Base-by-base conservation (phyloP, 2,113 vertebrate genomes). In the Leucoraja erinaceus region DNA sequence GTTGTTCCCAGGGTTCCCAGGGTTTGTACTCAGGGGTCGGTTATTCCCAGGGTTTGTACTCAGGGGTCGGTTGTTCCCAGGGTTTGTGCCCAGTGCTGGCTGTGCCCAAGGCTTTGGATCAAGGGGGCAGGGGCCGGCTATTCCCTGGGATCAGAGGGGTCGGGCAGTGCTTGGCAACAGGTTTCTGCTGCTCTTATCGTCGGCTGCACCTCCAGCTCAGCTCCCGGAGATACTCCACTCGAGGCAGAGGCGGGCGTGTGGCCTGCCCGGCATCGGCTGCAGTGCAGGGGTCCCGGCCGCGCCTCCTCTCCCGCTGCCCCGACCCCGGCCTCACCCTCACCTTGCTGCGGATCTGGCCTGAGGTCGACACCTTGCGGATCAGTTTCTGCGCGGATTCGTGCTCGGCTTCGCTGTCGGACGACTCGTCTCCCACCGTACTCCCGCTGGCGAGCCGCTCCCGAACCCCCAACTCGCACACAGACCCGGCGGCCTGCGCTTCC, bases 261-360 rank as follows among this genome's bases (percentile, higher is more conserved):
- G 54, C 79, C 79, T 83, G 47, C 47, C 79, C 54, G 54, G 33
- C 78, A 20, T 18, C 47, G 20, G 47, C 79, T 56, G 79, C 4
- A 56, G 47, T 56, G 20, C 72, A 56, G 59, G 72, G 83, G 47
- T 88, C 47, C 28, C 76, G 90, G 70, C 93, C 72, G 84, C 93
- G 18, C 84, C 76, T 74, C 93, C 70, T 74, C 76, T 74, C 93
- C 70, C 81, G 68, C 25, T 94, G 93, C 95, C 94, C 94, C 94
- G 94, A 83, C 93, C 74, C 93, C 75, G 31, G 16, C 94, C 96
- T 3, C 61, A 16, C 16, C 95, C 93, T 93, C 96, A 99, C 98
- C 98, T 98, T 99, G 96, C 97, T 98, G 63, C 98, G 97, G 95
- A 99, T 99, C 95, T 98, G 98, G 18, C 98, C 98, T 38, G 98